Conservation (phyloP, 2,888 invertebrate species). For the Galeruca laticollis region DNA sequence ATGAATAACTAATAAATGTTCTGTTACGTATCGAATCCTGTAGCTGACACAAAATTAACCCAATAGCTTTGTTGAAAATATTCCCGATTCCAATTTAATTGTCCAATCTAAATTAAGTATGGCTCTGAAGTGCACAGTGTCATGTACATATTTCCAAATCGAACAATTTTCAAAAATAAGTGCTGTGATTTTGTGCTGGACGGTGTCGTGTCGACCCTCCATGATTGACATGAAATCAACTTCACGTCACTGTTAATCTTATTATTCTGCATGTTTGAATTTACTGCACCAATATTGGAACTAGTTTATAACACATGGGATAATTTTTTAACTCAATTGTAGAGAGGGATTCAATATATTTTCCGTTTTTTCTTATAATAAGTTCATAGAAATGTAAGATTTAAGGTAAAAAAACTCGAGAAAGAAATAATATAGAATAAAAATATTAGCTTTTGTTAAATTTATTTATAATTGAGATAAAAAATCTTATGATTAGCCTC, state of each 20-base stretch:
- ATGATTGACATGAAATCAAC: conserved; percentile 11
- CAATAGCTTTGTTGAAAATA: conserved; percentile 44
- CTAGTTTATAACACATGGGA: not conserved
- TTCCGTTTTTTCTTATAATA: too few species aligned
- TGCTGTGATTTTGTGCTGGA: conserved; percentile 4
- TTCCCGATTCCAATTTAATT: conserved; percentile 47
- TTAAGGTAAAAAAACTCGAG: too few species aligned
- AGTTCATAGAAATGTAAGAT: too few species aligned
- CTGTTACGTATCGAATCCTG: conserved; percentile 36
- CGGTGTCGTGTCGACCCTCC: conserved; percentile 3
- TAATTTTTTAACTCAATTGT: too few species aligned
- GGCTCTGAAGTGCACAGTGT: conserved; percentile 33
- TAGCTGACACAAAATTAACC: conserved; percentile 41
- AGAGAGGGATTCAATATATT: too few species aligned
- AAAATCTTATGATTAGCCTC: too few species aligned
- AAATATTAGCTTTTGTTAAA: too few species aligned
- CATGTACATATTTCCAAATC: conserved; percentile 41
- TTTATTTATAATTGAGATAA: too few species aligned
- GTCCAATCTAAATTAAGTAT: conserved; percentile 42
- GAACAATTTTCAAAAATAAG: conserved; percentile 18
- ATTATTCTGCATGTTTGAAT: not conserved
- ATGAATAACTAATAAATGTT: conserved; percentile 21
- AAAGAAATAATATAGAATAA: too few species aligned
- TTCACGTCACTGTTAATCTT: not conserved
- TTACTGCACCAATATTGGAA: not conserved